These are phyloP conservation scores for Otis tarda DNA, from an alignment of 2,113 vertebrate species.

Conservation along the genomic window DNA sequence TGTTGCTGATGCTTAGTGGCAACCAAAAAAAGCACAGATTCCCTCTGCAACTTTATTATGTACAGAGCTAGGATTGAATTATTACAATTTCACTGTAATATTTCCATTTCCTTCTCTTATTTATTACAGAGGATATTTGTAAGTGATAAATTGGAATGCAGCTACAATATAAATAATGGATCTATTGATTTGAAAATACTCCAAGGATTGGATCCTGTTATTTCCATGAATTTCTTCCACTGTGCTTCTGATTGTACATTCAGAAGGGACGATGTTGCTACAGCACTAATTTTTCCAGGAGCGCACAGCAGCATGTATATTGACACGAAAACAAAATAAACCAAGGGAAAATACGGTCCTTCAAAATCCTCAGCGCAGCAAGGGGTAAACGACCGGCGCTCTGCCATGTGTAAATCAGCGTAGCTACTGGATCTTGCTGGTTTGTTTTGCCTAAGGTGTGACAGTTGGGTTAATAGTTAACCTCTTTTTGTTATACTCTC, in stretches of 20 bases:
- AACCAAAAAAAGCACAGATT: conserved; percentile 58
- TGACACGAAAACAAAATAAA: neutral
- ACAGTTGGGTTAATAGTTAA: neutral
- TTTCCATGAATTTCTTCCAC: neutral
- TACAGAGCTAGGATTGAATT: conserved; percentile 21
- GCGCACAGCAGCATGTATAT: neutral
- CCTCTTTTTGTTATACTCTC: neutral
- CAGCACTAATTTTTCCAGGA: conserved; percentile 45
- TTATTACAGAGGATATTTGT: conserved; percentile 45
- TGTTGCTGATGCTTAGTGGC: conserved; percentile 70
- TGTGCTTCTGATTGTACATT: neutral
- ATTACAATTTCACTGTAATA: conserved; percentile 36
- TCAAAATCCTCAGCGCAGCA: neutral
- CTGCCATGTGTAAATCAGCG: neutral
- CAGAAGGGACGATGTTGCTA: neutral
- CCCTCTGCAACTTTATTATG: conserved; percentile 67
- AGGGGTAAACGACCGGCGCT: neutral
- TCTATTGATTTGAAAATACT: neutral
- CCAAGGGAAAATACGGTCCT: neutral
- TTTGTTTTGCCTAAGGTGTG: neutral
- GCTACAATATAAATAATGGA: conserved; percentile 27
- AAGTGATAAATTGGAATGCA: conserved; percentile 44
- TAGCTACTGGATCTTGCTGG: neutral
- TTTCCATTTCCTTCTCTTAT: conserved; percentile 35
- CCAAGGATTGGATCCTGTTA: neutral